Percentiles rank a stretch among this genome's conserved stretches.
These are phyloP conservation scores for Meandrina meandrites DNA, from an alignment of 92 coral and sea anemone species.

Conservation along the genomic window DNA sequence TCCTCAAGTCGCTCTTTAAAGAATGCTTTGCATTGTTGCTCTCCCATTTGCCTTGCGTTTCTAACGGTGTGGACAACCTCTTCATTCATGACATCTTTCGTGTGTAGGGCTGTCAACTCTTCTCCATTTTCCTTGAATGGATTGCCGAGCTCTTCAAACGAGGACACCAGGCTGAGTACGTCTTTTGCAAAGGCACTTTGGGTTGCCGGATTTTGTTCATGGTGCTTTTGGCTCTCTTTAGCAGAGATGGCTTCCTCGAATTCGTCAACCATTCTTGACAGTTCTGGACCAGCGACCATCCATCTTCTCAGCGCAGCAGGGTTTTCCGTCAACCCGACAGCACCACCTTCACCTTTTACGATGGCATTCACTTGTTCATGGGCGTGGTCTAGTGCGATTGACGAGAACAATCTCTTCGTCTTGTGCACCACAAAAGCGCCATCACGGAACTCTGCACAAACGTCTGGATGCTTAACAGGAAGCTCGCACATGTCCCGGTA, in stretches of 20 bases:
- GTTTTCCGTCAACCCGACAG: constrained; percentile 68
- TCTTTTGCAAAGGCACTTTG: constrained; percentile 62
- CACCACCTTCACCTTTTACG: constrained; percentile 74
- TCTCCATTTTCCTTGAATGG: constrained; percentile 59
- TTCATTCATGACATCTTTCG: too few species aligned
- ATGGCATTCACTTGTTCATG: constrained; percentile 69
- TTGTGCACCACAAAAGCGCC: constrained; percentile 53
- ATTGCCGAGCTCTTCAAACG: constrained; percentile 59
- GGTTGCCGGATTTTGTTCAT: constrained; percentile 42
- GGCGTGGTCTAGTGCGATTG: constrained; percentile 67
- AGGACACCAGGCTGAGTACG: constrained; percentile 47
- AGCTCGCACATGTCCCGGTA: constrained; percentile 61
- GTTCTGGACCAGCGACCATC: constrained; percentile 72
- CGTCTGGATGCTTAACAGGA: constrained; percentile 45
- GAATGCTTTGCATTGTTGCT: too few species aligned
- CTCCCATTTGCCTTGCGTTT: too few species aligned
- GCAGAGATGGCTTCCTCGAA: constrained; percentile 44
- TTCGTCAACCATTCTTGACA: constrained; percentile 61
- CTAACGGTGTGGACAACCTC: too few species aligned
- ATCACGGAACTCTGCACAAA: constrained; percentile 37
- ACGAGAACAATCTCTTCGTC: constrained; percentile 48
- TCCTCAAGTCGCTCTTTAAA: too few species aligned
- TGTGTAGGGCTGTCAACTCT: too few species aligned
- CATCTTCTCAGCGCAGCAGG: constrained; percentile 68
- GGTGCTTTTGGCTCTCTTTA: constrained; percentile 40